Evolutionary conservation across 2,113 vertebrate genomes (phyloP).

Genomic region (Oxyura jamaicensis): DNA sequence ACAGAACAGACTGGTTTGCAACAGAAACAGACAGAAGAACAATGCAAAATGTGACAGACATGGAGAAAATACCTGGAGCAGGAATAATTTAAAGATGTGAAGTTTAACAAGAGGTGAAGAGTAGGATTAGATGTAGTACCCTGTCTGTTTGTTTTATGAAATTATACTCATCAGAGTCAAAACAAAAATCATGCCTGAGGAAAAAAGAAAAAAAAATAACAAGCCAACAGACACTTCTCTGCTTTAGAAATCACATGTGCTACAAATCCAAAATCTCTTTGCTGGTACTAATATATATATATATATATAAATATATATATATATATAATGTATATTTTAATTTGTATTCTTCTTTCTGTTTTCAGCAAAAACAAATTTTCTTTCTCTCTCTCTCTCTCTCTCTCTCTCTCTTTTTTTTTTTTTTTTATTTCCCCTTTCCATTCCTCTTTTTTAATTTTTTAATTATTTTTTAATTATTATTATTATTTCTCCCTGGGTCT

Average conservation of each 20-base stretch:
- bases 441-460: no score
- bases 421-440: no score
- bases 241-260: not conserved
- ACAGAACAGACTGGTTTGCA: not conserved
- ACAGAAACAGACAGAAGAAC: not conserved
- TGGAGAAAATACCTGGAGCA: not conserved
- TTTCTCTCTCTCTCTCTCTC: not conserved
- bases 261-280: not conserved
- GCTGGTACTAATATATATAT: accelerated
- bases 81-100: not conserved
- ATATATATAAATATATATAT: no score
- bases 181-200: accelerated
- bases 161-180: accelerated
- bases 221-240: not conserved
- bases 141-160: not conserved
- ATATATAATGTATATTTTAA: not conserved
- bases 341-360: accelerated
- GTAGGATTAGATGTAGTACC: not conserved
- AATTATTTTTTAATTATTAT: no score
- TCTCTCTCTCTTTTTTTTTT: no score
- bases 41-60: not conserved
- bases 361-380: not conserved
- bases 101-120: accelerated
- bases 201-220: not conserved
- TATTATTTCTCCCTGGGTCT: no score